Conservation (phyloP, 2,797 vertebrate genomes). For the Enoplosus armatus region DNA sequence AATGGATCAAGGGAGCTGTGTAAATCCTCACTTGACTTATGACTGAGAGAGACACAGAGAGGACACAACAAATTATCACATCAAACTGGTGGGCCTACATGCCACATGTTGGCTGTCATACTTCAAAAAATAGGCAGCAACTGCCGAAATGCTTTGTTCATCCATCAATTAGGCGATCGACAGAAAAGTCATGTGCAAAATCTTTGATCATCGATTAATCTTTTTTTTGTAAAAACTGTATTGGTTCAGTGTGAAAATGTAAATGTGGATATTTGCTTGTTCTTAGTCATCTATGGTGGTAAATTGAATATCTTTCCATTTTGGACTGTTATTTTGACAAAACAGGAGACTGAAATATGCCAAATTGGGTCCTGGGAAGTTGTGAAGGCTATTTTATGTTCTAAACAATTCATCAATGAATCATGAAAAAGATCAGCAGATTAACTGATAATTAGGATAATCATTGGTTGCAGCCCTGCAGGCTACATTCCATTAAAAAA, state of each 20-base stretch:
- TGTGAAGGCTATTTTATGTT: neutral
- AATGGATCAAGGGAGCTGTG: constrained; percentile 69
- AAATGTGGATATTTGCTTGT: neutral
- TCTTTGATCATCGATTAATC: neutral
- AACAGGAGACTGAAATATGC: neutral
- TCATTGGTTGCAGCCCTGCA: neutral
- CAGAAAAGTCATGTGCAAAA: constrained; percentile 1
- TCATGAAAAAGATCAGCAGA: neutral
- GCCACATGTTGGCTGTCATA: constrained; percentile 27
- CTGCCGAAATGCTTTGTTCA: neutral
- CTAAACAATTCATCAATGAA: neutral
- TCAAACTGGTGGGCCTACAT: constrained; percentile 39
- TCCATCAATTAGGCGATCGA: neutral
- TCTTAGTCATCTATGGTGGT: neutral
- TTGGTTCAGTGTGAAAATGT: neutral
- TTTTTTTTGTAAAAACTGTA: neutral
- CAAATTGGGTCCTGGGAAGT: neutral
- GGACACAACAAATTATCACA: constrained; percentile 63
- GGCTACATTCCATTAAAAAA: neutral
- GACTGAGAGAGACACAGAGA: constrained; percentile 50
- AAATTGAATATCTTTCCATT: neutral
- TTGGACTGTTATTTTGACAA: neutral
- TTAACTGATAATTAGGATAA: constrained; percentile 6
- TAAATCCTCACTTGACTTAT: constrained; percentile 67
- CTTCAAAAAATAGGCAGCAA: neutral